Evolutionary conservation across 2,888 invertebrate species (phyloP).

Genomic region (Gortyna flavago): DNA sequence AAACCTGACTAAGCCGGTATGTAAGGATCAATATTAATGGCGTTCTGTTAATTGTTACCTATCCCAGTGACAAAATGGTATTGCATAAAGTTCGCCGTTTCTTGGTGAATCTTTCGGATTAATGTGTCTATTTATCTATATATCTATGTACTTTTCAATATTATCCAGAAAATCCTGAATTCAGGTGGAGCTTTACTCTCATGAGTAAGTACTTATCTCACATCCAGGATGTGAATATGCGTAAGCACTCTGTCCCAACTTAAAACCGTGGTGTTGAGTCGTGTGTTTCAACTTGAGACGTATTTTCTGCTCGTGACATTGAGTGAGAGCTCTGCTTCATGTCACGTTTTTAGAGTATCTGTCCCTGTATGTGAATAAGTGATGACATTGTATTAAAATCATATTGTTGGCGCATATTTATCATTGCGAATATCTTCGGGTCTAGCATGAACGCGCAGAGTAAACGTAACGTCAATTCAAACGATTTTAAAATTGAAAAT

Average conservation of each 20-base stretch:
- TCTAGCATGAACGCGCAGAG: background rate
- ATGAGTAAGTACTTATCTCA: background rate
- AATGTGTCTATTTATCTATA: background rate
- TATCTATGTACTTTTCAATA: background rate
- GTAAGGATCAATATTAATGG: background rate
- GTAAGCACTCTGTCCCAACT: background rate
- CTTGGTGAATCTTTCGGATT: background rate
- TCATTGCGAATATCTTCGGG: background rate
- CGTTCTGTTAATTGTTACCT: background rate
- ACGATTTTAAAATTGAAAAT: background rate
- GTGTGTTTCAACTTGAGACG: conserved; percentile 27
- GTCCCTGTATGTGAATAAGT: conserved; percentile 4
- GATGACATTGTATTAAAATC: background rate
- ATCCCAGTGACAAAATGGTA: background rate
- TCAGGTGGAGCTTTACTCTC: background rate
- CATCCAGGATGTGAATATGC: background rate
- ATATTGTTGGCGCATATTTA: background rate
- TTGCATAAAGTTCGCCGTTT: background rate
- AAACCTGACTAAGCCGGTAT: background rate
- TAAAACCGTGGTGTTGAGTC: conserved; percentile 1
- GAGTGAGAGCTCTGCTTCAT: conserved; percentile 18
- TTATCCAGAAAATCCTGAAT: background rate
- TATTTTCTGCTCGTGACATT: conserved; percentile 38
- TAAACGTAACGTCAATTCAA: background rate
- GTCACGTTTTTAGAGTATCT: conserved; percentile 27